Conservation (phyloP, 2,113 vertebrate species). For the Pseudorhombus dupliciocellatus region DNA sequence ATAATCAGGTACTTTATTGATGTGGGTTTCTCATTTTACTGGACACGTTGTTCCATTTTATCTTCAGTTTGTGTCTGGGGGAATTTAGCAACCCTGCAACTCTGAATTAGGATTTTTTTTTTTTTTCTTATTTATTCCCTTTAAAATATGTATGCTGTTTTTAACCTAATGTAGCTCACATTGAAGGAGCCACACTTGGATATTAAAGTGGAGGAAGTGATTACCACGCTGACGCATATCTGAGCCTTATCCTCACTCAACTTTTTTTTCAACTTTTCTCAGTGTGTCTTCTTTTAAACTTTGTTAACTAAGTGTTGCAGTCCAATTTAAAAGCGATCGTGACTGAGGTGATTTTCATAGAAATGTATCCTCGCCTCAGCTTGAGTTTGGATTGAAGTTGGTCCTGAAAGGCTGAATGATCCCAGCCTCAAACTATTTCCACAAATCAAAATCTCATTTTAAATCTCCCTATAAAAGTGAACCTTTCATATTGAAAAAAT, state of each 20-base stretch:
- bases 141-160: too few relatives aligned
- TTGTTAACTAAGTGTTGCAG: background rate
- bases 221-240: background rate
- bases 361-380: background rate
- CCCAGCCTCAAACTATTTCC: background rate
- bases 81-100: too few relatives aligned
- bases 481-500: slow-evolving; percentile 13
- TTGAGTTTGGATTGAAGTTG: background rate
- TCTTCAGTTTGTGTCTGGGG: too few relatives aligned
- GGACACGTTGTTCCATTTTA: too few relatives aligned
- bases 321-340: background rate
- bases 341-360: background rate
- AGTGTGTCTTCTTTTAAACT: background rate
- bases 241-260: background rate
- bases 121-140: too few relatives aligned
- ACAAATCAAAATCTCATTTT: background rate
- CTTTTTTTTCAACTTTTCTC: background rate
- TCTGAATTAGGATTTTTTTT: too few relatives aligned
- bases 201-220: background rate
- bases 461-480: background rate
- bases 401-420: background rate
- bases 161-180: too few relatives aligned
- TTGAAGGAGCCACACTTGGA: background rate
- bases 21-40: too few relatives aligned
- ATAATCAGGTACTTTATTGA: too few relatives aligned